Conservation (phyloP, 2,888 invertebrate species). For the Tipula vernalis region DNA sequence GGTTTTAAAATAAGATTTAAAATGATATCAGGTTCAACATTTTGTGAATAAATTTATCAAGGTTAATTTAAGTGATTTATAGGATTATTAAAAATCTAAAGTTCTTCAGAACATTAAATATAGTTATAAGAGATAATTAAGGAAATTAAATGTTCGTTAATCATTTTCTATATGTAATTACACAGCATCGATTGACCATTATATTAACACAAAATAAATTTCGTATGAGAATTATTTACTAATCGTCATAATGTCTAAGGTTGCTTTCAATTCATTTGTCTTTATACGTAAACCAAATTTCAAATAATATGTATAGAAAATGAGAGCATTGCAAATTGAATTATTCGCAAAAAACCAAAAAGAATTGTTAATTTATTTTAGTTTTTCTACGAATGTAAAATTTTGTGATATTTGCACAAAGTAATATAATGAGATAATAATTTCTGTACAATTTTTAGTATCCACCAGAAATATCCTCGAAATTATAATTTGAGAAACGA, state of each 20-base stretch:
- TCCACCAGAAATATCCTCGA: too few relatives aligned
- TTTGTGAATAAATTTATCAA: too few relatives aligned
- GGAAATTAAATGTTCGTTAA: not conserved
- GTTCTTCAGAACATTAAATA: too few relatives aligned
- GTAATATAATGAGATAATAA: too few relatives aligned
- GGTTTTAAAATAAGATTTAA: too few relatives aligned
- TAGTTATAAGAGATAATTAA: not conserved
- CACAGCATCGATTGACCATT: not conserved
- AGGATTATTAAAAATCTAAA: too few relatives aligned
- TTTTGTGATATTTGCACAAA: too few relatives aligned
- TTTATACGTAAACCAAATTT: not conserved
- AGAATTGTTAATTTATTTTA: not conserved
- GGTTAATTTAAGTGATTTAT: too few relatives aligned
- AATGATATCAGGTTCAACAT: not conserved
- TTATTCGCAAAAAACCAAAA: not conserved
- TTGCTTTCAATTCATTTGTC: not conserved
- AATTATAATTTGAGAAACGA: too few relatives aligned
- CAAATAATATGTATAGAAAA: not conserved
- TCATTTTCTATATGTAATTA: not conserved
- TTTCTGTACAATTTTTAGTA: too few relatives aligned
- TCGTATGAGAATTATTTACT: not conserved
- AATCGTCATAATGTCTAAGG: not conserved
- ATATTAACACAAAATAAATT: not conserved
- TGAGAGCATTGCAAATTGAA: not conserved
- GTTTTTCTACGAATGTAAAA: not conserved